A percentile compares a stretch with the other conserved stretches of the same genome.
Conservation (phyloP, 2,888 invertebrate genomes). For the Hydrotaea diabolus region DNA sequence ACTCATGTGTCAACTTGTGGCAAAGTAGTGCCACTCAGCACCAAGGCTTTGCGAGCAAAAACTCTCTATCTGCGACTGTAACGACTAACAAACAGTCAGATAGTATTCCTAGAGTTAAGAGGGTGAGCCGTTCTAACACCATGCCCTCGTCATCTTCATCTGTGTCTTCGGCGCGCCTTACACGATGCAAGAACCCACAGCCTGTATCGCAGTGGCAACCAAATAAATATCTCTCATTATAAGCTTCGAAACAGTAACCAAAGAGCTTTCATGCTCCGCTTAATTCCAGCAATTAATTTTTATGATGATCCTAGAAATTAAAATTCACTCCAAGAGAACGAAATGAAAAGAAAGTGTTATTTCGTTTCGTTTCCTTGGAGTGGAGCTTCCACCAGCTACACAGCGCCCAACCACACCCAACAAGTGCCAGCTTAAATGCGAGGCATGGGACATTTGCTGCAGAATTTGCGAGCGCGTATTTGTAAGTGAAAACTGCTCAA, state of each 20-base stretch:
- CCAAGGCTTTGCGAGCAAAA: too few species aligned
- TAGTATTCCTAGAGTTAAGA: too few species aligned
- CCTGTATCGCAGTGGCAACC: slow-evolving; percentile 15
- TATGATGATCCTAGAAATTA: slow-evolving; percentile 77
- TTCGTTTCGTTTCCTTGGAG: slow-evolving; percentile 69
- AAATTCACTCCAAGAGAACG: slow-evolving; percentile 70
- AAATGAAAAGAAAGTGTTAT: slow-evolving; percentile 73
- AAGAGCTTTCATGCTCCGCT: slow-evolving; percentile 66
- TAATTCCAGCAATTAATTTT: slow-evolving; percentile 79
- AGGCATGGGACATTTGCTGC: too few species aligned
- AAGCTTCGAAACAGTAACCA: slow-evolving; percentile 28
- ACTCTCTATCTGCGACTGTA: too few species aligned
- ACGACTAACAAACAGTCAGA: too few species aligned
- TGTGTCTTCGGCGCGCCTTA: slow-evolving; percentile 25
- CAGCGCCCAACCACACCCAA: too few species aligned
- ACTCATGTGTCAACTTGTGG: too few species aligned
- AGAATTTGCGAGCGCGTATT: not conserved
- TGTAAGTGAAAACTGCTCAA: slow-evolving; percentile 20
- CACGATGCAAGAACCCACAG: slow-evolving; percentile 17
- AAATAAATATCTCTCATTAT: slow-evolving; percentile 34
- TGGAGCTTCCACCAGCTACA: not conserved
- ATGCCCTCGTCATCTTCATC: too few species aligned
- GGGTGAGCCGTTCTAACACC: too few species aligned
- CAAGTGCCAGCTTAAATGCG: too few species aligned
- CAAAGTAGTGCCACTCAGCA: too few species aligned